Evolutionary conservation across 53 echinoderm and acorn worm species (phyloP), one percentile per base, ranked within the genome.

Genomic region (Antedon mediterranea): DNA sequence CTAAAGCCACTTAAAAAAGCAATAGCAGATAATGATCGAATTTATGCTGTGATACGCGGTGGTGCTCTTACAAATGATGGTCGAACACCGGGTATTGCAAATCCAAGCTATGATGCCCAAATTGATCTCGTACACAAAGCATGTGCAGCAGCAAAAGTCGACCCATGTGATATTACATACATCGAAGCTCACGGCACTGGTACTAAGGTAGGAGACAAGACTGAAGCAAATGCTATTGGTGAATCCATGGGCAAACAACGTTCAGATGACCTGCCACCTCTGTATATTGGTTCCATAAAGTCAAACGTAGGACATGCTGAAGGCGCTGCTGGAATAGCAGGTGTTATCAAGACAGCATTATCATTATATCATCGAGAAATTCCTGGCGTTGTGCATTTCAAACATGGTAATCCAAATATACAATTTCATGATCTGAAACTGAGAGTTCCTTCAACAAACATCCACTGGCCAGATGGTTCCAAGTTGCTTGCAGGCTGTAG

Each of bases 181-280:
- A 83, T 83, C 43, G 87, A 87, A 72, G 87, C 87, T n/a, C 87
- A 87, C 33, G 87, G 87, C 14, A 87, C 87, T 18, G 87, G 87
- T 31, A 87, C 87, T 32, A 34, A 32, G 32, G 87, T 87, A 18
- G 87, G 87, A 0, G 87, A 87, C 43, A 80, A 30, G 15, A 87
- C 87, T 0, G 87, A 87, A 43, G 87, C 84, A 4, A 78, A 84
- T 71, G 88, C 88, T 0, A 74, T 88, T 57, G 88, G 84, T 73
- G 84, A 88, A 34, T 80, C 44, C 18, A 72, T 87, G 80, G 73
- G 87, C 23, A 76, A 71, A 31, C 30, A 31, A 29, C 80, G 87
- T 0, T 26, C 76, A 32, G 80, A 77, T 31, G 75, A 82, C 29
- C 32, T 80, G 27, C 77, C 81, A 71, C 84, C 84, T 11, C 74